Base-by-base conservation (phyloP, 2,888 invertebrate species). In the Thecophora atra region DNA sequence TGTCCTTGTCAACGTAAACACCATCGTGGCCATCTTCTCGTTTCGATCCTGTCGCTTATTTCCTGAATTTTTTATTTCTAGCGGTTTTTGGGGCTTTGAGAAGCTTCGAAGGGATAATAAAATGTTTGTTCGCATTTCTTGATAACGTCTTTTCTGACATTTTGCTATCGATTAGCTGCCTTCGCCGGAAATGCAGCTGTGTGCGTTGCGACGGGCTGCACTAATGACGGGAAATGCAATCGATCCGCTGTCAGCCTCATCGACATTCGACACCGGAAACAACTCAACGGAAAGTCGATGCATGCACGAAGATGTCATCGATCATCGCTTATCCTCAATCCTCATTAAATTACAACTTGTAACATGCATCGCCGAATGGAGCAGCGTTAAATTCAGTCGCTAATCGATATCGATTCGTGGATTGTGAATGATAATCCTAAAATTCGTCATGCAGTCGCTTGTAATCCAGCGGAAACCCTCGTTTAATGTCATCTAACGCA, bases 221-320 rank as follows among this genome's bases (percentile, higher is more conserved):
- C 60, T 69, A 69, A 69, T 47, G 60, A 47, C 47, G 47, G 69
- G 69, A 69, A 69, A 58, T 58, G 47, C 44, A 60, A 68, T 21
- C 47, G 47, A 60, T 44, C 44, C 47, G 47, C 60, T 60, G 69
- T 26, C 47, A 19, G 19, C 47, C 47, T 64, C 64, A 47, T 26
- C 11, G 64, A 64, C 64, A 15, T 52, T 44, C n/a, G 24, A 21
- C 24, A 17, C 24, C 17, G 24, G 24, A 26, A 21, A 47, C 37
- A 64, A 30, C 15, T 3, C 15, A 8, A 11, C 24, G 64, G 64
- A n/a, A n/a, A n/a, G n/a, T n/a, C n/a, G n/a, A n/a, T n/a, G n/a
- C n/a, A n/a, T n/a, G n/a, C n/a, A 47, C 26, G 64, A 64, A 24
- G 24, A 19, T 44, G 24, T 64, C 26, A 64, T n/a, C n/a, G 21